phyloP scores from a whole-genome alignment of 2,797 vertebrate species.

The Xenops minutus region DNA sequence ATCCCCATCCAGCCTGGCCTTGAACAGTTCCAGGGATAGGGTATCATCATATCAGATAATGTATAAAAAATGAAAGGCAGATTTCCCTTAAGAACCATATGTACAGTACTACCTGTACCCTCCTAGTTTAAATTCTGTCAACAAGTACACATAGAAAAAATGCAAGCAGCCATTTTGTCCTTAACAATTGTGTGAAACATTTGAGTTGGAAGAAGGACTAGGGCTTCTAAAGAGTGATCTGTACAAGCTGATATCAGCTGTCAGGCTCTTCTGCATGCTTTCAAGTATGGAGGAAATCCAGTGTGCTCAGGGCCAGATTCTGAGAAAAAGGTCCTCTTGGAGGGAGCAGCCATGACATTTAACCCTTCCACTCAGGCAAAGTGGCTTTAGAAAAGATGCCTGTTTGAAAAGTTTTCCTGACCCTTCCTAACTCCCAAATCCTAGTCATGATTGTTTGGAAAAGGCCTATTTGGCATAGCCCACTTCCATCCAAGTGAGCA shows the following conservation, averaged over 20 bases:
- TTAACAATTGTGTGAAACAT: background rate
- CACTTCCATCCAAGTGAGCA: background rate
- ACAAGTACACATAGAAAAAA: background rate
- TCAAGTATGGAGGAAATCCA: background rate
- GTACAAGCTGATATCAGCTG: background rate
- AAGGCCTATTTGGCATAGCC: background rate
- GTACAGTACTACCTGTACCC: background rate
- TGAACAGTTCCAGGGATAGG: background rate
- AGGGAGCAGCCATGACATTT: background rate
- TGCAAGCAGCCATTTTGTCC: background rate
- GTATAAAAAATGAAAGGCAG: background rate
- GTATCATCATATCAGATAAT: background rate
- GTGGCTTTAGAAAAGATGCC: rapidly evolving
- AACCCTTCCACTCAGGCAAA: background rate
- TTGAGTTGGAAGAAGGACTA: background rate
- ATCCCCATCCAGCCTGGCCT: background rate
- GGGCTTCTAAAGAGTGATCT: background rate
- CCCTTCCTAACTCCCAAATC: background rate
- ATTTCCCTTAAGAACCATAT: background rate
- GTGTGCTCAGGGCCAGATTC: background rate
- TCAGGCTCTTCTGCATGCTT: background rate
- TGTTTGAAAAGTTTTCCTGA: background rate
- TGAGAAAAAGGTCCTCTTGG: background rate
- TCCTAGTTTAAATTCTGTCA: background rate
- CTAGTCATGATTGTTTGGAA: background rate